These are phyloP conservation scores for Prunella strophiata DNA, from an alignment of 2,797 vertebrate species.

Conservation along the genomic window DNA sequence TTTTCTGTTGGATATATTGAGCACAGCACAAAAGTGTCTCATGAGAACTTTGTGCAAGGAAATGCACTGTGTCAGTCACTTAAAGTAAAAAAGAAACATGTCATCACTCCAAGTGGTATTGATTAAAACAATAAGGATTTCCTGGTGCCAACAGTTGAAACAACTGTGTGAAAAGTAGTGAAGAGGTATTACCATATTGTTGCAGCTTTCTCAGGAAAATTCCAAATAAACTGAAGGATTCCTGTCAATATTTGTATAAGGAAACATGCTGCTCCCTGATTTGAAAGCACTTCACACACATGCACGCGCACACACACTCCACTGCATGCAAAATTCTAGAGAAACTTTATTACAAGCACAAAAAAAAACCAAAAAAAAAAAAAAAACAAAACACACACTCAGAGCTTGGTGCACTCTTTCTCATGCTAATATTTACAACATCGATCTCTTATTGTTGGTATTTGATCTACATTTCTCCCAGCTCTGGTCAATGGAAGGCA, in stretches of 20 bases:
- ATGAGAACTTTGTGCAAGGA: slow-evolving; percentile 91
- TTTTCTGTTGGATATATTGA: slow-evolving; percentile 28
- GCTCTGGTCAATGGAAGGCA: slow-evolving; percentile 41
- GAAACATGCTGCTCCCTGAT: slow-evolving; percentile 65
- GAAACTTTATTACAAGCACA: slow-evolving; percentile 46
- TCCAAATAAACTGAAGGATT: slow-evolving; percentile 68
- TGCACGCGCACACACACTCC: not conserved
- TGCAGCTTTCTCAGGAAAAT: slow-evolving; percentile 73
- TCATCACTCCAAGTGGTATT: slow-evolving; percentile 64
- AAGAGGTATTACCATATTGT: slow-evolving; percentile 68
- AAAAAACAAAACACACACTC: not conserved
- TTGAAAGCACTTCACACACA: slow-evolving; percentile 27
- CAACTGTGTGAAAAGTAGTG: slow-evolving; percentile 78
- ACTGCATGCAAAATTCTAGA: slow-evolving; percentile 3
- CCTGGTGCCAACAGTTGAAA: slow-evolving; percentile 81
- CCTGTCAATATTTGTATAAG: slow-evolving; percentile 81
- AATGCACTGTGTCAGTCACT: slow-evolving; percentile 78
- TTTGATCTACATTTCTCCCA: slow-evolving; percentile 33
- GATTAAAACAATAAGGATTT: slow-evolving; percentile 80
- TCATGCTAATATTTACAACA: slow-evolving; percentile 71
- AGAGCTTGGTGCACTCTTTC: slow-evolving; percentile 51
- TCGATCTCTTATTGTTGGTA: slow-evolving; percentile 41
- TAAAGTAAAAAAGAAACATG: slow-evolving; percentile 62
- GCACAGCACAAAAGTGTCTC: slow-evolving; percentile 69
- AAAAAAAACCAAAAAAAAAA: not conserved